A percentile compares a stretch with the other conserved stretches of the same genome.
Conservation (phyloP, 2,113 vertebrate species). For the Mirza zaza region DNA sequence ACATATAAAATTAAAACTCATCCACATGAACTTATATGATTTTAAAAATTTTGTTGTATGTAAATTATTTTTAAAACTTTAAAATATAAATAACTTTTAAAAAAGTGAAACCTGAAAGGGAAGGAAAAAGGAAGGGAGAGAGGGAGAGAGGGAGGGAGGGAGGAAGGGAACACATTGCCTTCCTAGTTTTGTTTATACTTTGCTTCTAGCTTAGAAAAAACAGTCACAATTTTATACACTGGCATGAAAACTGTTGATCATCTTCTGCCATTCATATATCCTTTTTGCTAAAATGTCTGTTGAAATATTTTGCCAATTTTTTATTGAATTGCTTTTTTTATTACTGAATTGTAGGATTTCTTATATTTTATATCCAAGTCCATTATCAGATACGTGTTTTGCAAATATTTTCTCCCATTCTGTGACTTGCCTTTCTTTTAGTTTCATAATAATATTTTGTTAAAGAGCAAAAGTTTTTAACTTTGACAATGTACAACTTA, state of each 20-base stretch:
- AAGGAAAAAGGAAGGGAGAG: neutral
- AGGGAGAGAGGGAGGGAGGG: neutral
- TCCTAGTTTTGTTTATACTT: neutral
- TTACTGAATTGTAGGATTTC: too few species aligned
- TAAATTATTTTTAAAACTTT: neutral
- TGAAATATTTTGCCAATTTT: too few species aligned
- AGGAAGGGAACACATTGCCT: neutral
- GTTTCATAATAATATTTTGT: too few species aligned
- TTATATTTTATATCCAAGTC: too few species aligned
- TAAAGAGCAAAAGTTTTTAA: too few species aligned
- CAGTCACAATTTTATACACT: neutral
- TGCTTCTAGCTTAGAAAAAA: neutral
- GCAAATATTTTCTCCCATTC: too few species aligned
- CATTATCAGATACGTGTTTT: too few species aligned
- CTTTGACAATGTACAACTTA: too few species aligned
- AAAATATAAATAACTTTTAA: neutral
- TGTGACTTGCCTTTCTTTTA: too few species aligned
- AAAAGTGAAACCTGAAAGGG: neutral
- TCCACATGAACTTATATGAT: neutral
- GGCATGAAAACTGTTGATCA: neutral
- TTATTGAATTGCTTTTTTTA: too few species aligned
- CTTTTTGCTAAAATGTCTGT: too few species aligned
- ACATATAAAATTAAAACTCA: neutral
- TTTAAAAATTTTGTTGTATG: neutral
- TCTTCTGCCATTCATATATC: too few species aligned